Base-by-base conservation (phyloP, 2,888 invertebrate species). In the Thymelicus lineola region DNA sequence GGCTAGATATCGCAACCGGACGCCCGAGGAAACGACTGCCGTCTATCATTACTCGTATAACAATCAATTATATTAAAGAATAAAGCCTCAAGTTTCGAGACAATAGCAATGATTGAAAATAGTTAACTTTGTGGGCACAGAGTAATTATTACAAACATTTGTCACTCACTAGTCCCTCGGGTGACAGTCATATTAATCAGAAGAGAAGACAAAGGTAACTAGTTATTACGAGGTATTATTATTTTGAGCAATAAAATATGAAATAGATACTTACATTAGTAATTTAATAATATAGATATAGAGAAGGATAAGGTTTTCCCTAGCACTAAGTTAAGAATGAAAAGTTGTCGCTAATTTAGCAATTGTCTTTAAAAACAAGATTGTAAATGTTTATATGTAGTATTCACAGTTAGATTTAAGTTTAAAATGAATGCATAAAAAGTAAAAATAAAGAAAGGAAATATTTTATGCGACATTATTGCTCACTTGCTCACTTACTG, bases 41-140 rank as follows among this genome's bases (percentile, higher is more conserved):
- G 61, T 68, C 62, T 46, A 45, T 68, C 62, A 63, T 58, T 20
- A 58, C 68, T 63, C 55, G 67, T 57, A 62, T 46, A 69, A 62
- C 69, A 50, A 69, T 69, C 57, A 69, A 63, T 69, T 62, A 68
- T 66, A 10, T 66, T 61, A 42, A 67, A 55, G 67, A 46, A 58
- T 36, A 66, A 48, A 57, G 55, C 38, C 17, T 7, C 36, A 55
- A 38, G 17, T 68, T 55, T 57, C 45, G 45, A 67, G 57, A 62
- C 68, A 68, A 68, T 62, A 46, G 65, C 12, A 57, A 35, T 65
- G 65, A 65, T 65, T 57, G 65, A 65, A 65, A 65, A 57, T n/a
- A 45, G 38, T 57, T 45, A 65, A 57, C 14, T 58, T 15, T 10
- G 55, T 58, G 10, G 38, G 9, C 10, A 38, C 38, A 2, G 38